Evolutionary conservation across 2,797 vertebrate species (phyloP), one percentile per base, ranked within the genome.

Genomic region (Anguilla megastoma): DNA sequence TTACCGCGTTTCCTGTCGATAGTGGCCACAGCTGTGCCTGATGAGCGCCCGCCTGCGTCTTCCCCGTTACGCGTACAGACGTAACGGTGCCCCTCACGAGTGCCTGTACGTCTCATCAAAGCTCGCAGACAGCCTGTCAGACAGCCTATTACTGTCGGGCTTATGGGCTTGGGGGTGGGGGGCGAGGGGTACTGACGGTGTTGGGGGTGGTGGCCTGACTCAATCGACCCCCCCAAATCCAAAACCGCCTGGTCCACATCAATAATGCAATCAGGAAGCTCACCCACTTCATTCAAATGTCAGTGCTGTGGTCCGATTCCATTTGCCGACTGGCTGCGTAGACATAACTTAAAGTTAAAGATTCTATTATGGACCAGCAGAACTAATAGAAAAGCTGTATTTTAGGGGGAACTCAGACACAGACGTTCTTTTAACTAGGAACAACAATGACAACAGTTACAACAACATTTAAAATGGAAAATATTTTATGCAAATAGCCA

Each of bases 221-320:
- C 21, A 18, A 63, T 63, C 21, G 58, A 63, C 24, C 63, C 18
- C 63, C n/a, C n/a, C 24, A 69, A n/a, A n/a, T 69, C 63, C 24
- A 69, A 69, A 69, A 27, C 63, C 27, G 63, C n/a, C 63, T 27
- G 6, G 24, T 89, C 83, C 86, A 69, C 91, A 92, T 96, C 95
- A 94, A 95, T 96, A 96, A 87, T 91, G 89, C 85, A 91, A 93
- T 92, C 94, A 92, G 94, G 90, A 93, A 94, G 91, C 92, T 92
- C 92, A 93, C 85, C 92, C 94, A 93, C 93, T 95, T 95, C 92
- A 94, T 94, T 95, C 92, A 95, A 93, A 95, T 95, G 92, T 94
- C 93, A 92, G 96, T 96, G 95, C 91, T 89, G 89, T 88, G 10
- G 92, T 95, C 93, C 92, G 91, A 85, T 79, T 60, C 12, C 60